Conservation (phyloP, 2,888 invertebrate genomes). For the Rhagium mordax region DNA sequence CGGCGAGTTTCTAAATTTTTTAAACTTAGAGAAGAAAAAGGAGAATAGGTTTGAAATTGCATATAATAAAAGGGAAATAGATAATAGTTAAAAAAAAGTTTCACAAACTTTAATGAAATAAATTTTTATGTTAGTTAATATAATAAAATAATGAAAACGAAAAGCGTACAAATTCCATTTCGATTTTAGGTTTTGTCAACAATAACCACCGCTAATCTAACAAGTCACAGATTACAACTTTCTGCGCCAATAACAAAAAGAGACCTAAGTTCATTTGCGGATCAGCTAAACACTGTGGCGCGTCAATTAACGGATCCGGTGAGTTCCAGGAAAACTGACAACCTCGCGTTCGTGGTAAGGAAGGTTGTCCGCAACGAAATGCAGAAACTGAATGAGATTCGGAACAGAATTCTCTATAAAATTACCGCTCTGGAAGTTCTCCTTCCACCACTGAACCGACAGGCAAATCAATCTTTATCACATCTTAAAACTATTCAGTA, state of each 20-base stretch:
- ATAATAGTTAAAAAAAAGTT: no score
- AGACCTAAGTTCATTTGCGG: slow-evolving; percentile 77
- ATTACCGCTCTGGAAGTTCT: slow-evolving; percentile 84
- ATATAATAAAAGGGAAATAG: no score
- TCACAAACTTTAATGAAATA: no score
- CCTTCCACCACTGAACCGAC: slow-evolving; percentile 79
- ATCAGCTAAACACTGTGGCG: slow-evolving; percentile 78
- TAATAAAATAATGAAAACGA: no score
- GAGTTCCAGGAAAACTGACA: slow-evolving; percentile 82
- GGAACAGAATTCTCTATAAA: slow-evolving; percentile 83
- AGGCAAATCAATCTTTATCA: slow-evolving; percentile 81
- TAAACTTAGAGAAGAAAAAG: no score
- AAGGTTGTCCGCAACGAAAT: slow-evolving; percentile 76
- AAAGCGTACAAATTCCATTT: no score
- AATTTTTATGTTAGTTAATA: no score
- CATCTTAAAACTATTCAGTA: slow-evolving; percentile 85
- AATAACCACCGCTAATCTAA: slow-evolving; percentile 76
- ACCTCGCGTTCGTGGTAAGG: slow-evolving; percentile 77
- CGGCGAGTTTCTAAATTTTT: no score
- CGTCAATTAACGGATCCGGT: slow-evolving; percentile 80
- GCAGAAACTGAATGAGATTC: slow-evolving; percentile 79
- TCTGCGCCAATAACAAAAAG: slow-evolving; percentile 76
- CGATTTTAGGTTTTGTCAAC: slow-evolving; percentile 72
- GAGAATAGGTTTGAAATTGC: no score
- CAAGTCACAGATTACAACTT: slow-evolving; percentile 72